These are phyloP conservation scores for Bombyx mandarina DNA, from an alignment of 1,140 invertebrate genomes.

Conservation along the genomic window DNA sequence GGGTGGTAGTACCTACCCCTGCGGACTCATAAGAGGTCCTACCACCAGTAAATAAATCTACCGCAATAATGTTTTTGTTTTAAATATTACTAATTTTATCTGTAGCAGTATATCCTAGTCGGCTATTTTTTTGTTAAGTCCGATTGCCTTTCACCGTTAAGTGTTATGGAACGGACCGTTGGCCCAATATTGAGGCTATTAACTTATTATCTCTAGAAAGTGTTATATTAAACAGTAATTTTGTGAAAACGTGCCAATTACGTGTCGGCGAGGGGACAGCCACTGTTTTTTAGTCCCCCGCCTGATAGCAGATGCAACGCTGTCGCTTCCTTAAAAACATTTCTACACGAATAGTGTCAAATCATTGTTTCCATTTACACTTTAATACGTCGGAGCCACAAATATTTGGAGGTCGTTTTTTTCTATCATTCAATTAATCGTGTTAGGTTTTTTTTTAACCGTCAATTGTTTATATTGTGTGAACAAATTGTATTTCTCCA, in stretches of 20 bases:
- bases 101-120: neutral
- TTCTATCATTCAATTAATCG: no score
- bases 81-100: no score
- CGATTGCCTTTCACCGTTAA: constrained; percentile 40
- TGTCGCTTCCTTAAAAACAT: constrained; percentile 56
- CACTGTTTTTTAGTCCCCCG: constrained; percentile 25
- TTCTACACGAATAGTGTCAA: constrained; percentile 53
- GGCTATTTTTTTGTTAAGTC: neutral
- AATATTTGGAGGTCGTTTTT: constrained; percentile 18
- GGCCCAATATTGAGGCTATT: constrained; percentile 24
- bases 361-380: constrained; percentile 59
- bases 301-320: constrained; percentile 33
- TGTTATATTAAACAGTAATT: constrained; percentile 56
- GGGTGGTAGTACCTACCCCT: no score
- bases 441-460: no score
- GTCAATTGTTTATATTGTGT: no score
- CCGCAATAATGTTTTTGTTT: no score
- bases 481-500: no score
- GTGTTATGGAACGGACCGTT: constrained; percentile 7
- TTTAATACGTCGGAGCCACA: constrained; percentile 14
- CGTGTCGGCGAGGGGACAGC: constrained; percentile 20
- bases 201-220: constrained; percentile 45
- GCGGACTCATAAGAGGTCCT: no score
- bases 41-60: no score
- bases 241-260: constrained; percentile 63